Conservation (phyloP, 2,888 invertebrate species). For the Alsophila aescularia region DNA sequence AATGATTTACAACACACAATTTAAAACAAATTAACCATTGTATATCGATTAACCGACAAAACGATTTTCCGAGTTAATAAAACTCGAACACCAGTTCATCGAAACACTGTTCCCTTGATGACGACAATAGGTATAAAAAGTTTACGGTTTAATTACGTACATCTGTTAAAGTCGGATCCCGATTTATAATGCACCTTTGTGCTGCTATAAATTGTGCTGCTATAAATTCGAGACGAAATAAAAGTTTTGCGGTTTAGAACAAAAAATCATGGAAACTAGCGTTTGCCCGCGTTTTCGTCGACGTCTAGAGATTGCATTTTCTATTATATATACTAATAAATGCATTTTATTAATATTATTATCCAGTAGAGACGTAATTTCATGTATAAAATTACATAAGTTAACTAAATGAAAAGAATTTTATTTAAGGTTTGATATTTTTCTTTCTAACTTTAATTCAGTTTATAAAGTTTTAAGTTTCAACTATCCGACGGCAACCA, state of each 20-base stretch:
- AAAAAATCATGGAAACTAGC: slow-evolving; percentile 5
- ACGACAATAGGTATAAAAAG: slow-evolving; percentile 63
- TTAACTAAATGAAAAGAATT: too few species aligned
- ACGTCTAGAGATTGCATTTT: background rate
- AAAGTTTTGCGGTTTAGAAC: slow-evolving; percentile 66
- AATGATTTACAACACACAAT: slow-evolving; percentile 33
- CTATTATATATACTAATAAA: too few species aligned
- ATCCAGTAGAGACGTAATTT: too few species aligned
- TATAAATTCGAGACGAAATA: slow-evolving; percentile 68
- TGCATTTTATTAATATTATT: too few species aligned
- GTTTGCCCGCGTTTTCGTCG: slow-evolving; percentile 16
- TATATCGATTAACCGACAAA: slow-evolving; percentile 33
- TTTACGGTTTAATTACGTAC: slow-evolving; percentile 81
- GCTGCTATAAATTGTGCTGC: slow-evolving; percentile 72
- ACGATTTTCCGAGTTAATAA: slow-evolving; percentile 39
- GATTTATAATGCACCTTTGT: slow-evolving; percentile 76
- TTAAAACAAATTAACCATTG: slow-evolving; percentile 37
- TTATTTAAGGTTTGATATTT: too few species aligned
- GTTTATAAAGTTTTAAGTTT: too few species aligned
- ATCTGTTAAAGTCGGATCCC: slow-evolving; percentile 75
- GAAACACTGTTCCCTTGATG: slow-evolving; percentile 56
- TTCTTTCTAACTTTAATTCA: too few species aligned
- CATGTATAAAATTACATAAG: too few species aligned
- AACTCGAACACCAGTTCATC: slow-evolving; percentile 46
- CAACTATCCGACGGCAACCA: too few species aligned